Evolutionary conservation across 2,797 vertebrate genomes (phyloP).

Genomic region (Anabas testudineus): DNA sequence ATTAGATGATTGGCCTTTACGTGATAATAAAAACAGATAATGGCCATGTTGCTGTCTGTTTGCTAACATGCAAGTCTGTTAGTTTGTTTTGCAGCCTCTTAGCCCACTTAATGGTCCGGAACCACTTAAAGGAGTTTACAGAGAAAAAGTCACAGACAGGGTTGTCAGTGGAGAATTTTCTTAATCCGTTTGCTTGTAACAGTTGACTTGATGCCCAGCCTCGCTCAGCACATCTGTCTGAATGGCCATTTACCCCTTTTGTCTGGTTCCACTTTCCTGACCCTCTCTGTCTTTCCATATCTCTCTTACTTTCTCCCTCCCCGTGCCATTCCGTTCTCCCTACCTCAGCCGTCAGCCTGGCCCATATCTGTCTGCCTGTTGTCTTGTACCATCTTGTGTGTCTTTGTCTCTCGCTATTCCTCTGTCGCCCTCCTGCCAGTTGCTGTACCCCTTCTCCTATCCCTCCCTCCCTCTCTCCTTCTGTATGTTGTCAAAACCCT

Average conservation of each 20-base stretch:
- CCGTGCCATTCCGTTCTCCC: conserved; percentile 30
- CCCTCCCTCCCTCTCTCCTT: conserved; percentile 34
- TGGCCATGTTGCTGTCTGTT: not conserved
- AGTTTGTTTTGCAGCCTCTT: not conserved
- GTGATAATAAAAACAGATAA: too few relatives aligned
- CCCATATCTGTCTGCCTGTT: conserved; percentile 69
- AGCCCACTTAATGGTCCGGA: not conserved
- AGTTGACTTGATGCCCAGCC: conserved; percentile 17
- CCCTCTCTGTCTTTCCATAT: conserved; percentile 48
- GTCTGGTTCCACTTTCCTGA: conserved; percentile 42
- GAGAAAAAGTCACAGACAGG: not conserved
- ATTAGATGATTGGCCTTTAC: not conserved
- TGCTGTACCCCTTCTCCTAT: conserved; percentile 36
- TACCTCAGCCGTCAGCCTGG: conserved; percentile 68
- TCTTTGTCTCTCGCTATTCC: conserved; percentile 63
- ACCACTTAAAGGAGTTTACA: not conserved
- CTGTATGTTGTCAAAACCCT: conserved; percentile 65
- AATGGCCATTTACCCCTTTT: conserved; percentile 54
- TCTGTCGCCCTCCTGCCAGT: conserved; percentile 64
- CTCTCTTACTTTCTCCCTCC: conserved; percentile 19
- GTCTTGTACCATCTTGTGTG: conserved; percentile 70
- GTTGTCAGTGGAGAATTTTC: not conserved
- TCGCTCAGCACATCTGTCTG: conserved; percentile 44
- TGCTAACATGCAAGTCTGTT: not conserved
- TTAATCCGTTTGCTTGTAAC: conserved; percentile 7